These are phyloP conservation scores for Dipus sagitta DNA, from an alignment of 2,797 vertebrate species.

Conservation along the genomic window DNA sequence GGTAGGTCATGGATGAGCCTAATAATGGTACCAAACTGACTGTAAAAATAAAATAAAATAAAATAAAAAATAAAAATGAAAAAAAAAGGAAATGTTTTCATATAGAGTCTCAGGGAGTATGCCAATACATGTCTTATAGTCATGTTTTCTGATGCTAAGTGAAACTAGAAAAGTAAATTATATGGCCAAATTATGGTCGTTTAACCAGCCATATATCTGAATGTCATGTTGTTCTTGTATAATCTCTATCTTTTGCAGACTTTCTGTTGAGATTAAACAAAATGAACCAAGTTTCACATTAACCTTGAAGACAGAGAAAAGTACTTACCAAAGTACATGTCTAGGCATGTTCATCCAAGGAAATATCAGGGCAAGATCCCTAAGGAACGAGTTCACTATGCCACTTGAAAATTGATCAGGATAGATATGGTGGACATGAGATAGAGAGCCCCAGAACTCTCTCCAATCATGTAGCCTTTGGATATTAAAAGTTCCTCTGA, in stretches of 20 bases:
- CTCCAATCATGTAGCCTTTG: too few species aligned
- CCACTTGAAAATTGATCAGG: neutral
- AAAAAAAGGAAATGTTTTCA: constrained; percentile 24
- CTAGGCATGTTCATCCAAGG: neutral
- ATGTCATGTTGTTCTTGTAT: too few species aligned
- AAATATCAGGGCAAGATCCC: neutral
- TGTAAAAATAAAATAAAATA: too few species aligned
- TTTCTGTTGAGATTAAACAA: neutral
- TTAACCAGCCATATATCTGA: neutral
- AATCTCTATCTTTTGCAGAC: neutral
- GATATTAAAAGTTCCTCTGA: neutral
- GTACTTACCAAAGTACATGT: neutral
- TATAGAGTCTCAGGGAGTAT: neutral
- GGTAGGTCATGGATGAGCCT: too few species aligned
- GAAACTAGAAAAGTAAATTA: neutral
- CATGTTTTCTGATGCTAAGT: neutral
- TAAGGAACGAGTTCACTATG: neutral
- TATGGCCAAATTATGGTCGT: neutral
- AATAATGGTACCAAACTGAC: too few species aligned
- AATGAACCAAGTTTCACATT: neutral
- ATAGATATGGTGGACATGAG: neutral
- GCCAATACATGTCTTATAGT: neutral
- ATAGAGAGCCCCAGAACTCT: rapidly evolving
- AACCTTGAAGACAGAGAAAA: neutral
- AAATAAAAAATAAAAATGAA: too few species aligned